Percentiles rank a stretch among this genome's conserved stretches.
phyloP scores from a whole-genome alignment of 2,797 vertebrate species.

The Acrossocheilus fasciatus region DNA sequence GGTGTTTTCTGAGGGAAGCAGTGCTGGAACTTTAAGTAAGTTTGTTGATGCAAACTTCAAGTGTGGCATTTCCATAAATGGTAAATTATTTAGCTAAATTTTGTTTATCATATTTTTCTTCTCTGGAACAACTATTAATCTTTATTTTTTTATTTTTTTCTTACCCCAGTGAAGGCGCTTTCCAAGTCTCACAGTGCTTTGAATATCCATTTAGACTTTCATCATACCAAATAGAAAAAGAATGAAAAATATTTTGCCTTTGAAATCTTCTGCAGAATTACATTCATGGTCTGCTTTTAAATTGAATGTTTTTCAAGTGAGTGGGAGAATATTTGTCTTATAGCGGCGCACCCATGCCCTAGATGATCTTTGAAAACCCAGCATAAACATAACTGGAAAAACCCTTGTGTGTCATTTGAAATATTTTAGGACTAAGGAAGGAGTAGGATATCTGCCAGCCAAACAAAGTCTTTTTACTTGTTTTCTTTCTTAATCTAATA shows the following conservation, averaged over 20 bases:
- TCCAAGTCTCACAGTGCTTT: background rate
- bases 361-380: conserved; percentile 7
- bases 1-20: background rate
- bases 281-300: background rate
- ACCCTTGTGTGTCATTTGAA: background rate
- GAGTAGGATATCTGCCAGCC: background rate
- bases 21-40: background rate
- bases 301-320: background rate
- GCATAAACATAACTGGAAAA: background rate
- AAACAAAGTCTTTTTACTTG: background rate
- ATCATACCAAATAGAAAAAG: background rate
- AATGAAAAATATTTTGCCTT: conserved; percentile 1
- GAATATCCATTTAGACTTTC: conserved; percentile 10
- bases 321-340: background rate
- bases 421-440: background rate
- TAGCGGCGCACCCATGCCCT: background rate
- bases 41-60: conserved; percentile 16
- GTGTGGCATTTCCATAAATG: background rate
- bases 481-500: conserved; percentile 26
- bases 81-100: background rate
- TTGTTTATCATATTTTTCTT: background rate
- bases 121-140: background rate
- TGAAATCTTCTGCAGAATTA: conserved; percentile 5
- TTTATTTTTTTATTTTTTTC: background rate
- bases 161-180: background rate